Conservation (phyloP, 1,140 invertebrate genomes). For the Macrocentrus cingulum region DNA sequence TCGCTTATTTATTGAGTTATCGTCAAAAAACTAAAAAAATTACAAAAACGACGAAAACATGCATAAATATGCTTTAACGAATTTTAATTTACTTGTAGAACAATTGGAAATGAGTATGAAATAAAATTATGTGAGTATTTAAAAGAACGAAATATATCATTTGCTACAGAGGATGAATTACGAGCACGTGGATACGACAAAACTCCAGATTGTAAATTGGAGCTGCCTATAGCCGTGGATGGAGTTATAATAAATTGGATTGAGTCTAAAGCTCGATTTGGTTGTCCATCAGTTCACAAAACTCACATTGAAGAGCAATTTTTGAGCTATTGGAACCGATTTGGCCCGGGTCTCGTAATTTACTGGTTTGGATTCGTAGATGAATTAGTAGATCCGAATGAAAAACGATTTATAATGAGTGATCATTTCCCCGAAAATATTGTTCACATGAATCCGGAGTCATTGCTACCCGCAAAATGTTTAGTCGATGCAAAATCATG, state of each 20-base stretch:
- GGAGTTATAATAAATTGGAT: conserved; percentile 92
- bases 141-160: conserved; percentile 65
- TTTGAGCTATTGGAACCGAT: conserved; percentile 90
- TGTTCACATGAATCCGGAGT: conserved; percentile 44
- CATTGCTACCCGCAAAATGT: neutral
- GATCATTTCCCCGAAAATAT: conserved; percentile 64
- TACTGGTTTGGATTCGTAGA: conserved; percentile 95
- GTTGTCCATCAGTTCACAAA: conserved; percentile 78
- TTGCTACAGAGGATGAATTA: conserved; percentile 80
- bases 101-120: conserved; percentile 78
- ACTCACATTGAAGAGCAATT: conserved; percentile 86
- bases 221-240: conserved; percentile 84
- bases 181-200: conserved; percentile 87
- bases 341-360: conserved; percentile 91
- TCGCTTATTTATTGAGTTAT: too few relatives aligned
- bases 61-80: neutral
- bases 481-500: too few relatives aligned
- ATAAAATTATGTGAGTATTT: conserved; percentile 66
- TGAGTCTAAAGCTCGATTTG: conserved; percentile 94
- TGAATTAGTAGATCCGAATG: conserved; percentile 61
- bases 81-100: conserved; percentile 52
- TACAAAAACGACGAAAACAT: too few relatives aligned
- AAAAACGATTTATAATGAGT: conserved; percentile 71
- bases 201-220: conserved; percentile 91
- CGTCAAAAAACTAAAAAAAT: too few relatives aligned